phyloP scores from a whole-genome alignment of 2,797 vertebrate genomes.

The Onychomys arenicola region DNA sequence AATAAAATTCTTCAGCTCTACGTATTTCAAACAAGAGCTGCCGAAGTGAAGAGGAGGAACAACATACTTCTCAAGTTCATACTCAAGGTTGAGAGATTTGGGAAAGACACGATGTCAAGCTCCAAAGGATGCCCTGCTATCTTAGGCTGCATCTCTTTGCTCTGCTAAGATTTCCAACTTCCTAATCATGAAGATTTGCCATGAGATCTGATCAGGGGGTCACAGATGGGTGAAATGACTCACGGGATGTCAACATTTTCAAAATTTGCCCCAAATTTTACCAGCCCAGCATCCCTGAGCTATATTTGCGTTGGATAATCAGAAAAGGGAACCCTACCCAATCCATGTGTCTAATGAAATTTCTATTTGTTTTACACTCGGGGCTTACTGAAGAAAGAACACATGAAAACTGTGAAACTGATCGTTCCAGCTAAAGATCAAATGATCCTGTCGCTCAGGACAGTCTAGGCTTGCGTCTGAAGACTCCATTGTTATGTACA shows the following conservation, averaged over 20 bases:
- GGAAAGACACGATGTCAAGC: background rate
- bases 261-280: background rate
- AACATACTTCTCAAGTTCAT: background rate
- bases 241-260: background rate
- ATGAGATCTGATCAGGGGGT: background rate
- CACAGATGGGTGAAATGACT: background rate
- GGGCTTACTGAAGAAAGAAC: background rate
- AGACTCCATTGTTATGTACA: background rate
- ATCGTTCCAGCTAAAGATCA: background rate
- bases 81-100: background rate
- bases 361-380: constrained; percentile 20
- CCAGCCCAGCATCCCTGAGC: background rate
- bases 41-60: background rate
- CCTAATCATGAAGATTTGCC: background rate
- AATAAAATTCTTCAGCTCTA: background rate
- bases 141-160: background rate
- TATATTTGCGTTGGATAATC: background rate
- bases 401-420: background rate
- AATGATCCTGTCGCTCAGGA: background rate
- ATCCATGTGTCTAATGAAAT: background rate
- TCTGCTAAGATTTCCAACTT: background rate
- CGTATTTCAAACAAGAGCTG: background rate
- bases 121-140: background rate
- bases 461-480: background rate
- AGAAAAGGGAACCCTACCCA: background rate